phyloP scores from a whole-genome alignment of 2,113 vertebrate genomes.

The Hippopotamus amphibius region DNA sequence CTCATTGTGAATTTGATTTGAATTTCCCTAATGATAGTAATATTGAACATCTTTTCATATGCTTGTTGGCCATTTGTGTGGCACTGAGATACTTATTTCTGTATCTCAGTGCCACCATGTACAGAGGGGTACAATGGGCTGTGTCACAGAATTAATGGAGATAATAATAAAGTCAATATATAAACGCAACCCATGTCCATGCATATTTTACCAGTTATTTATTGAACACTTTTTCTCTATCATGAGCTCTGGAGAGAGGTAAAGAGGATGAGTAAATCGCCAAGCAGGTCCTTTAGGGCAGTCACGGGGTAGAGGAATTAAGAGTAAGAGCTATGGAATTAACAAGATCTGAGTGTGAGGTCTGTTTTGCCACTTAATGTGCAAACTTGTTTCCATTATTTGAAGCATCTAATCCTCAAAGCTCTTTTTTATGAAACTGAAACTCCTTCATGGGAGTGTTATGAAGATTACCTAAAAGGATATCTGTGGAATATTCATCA shows the following conservation, averaged over 20 bases:
- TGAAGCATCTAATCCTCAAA: background rate
- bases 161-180: background rate
- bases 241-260: background rate
- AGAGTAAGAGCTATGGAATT: background rate
- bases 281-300: background rate
- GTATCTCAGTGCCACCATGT: background rate
- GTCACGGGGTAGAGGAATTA: background rate
- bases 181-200: background rate
- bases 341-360: background rate
- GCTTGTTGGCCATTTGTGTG: background rate
- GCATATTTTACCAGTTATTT: background rate
- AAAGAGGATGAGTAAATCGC: background rate
- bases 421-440: background rate
- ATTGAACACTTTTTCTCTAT: background rate
- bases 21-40: background rate
- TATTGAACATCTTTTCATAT: background rate
- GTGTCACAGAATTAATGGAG: background rate
- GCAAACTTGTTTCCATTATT: background rate
- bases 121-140: too few relatives aligned
- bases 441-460: background rate
- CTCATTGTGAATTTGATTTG: background rate
- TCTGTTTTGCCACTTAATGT: background rate
- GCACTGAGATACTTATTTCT: background rate
- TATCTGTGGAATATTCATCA: background rate
- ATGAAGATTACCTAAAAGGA: background rate